These are phyloP conservation scores for Cetonia aurata DNA, from an alignment of 2,888 invertebrate species.

Conservation along the genomic window DNA sequence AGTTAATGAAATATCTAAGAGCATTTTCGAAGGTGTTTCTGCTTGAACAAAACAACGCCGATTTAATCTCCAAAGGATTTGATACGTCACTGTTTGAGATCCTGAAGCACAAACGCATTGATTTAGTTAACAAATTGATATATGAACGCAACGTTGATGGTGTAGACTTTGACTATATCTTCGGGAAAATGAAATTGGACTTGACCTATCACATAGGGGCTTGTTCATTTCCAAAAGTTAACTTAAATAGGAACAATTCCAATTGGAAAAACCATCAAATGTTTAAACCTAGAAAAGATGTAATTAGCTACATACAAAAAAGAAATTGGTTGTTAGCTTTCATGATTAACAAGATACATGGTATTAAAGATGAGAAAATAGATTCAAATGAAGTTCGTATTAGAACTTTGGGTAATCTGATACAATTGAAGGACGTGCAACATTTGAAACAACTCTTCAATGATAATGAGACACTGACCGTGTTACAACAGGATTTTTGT, in stretches of 20 bases:
- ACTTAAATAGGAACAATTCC: constrained; percentile 69
- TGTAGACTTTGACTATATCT: constrained; percentile 76
- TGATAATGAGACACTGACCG: constrained; percentile 72
- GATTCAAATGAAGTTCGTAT: constrained; percentile 70
- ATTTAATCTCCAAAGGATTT: constrained; percentile 61
- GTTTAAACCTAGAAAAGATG: constrained; percentile 67
- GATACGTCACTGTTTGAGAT: constrained; percentile 68
- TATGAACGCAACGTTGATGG: constrained; percentile 78
- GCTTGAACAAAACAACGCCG: constrained; percentile 60
- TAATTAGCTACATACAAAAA: constrained; percentile 74
- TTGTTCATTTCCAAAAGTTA: constrained; percentile 79
- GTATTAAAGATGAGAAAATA: constrained; percentile 69
- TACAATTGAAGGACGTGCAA: constrained; percentile 71
- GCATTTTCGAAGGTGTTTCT: constrained; percentile 69
- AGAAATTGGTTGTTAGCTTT: constrained; percentile 79
- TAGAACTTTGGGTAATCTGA: constrained; percentile 72
- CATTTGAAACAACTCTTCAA: constrained; percentile 70
- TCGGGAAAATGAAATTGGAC: constrained; percentile 79
- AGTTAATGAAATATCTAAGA: constrained; percentile 72
- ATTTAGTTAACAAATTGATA: constrained; percentile 76
- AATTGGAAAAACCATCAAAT: constrained; percentile 66
- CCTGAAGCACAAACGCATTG: constrained; percentile 70
- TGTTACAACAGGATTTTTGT: constrained; percentile 70
- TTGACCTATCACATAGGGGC: constrained; percentile 79
- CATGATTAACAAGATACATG: constrained; percentile 75